Base-by-base conservation (phyloP, 2,797 vertebrate genomes). In the Gadopsis marmoratus region DNA sequence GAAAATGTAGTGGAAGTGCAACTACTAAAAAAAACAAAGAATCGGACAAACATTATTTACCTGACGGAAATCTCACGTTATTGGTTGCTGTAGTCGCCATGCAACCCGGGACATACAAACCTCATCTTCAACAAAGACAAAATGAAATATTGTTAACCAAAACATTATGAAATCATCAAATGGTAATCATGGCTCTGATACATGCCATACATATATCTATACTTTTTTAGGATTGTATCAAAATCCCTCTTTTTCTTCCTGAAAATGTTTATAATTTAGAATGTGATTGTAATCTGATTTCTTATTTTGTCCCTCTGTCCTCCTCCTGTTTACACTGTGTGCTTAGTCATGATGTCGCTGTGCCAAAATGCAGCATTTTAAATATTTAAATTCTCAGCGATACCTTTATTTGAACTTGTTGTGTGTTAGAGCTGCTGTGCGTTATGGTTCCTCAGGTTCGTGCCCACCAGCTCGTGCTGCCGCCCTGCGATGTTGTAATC, bases 401-500 rank as follows among this genome's bases (percentile, higher is more conserved):
- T 17, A 14, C 7, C 0, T 65, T 39, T 26, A 7, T 50, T 48
- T 48, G 16, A 51, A 50, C 8, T 41, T 62, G 50, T 7, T 10
- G 35, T 74, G 65, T 26, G 26, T 26, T 26, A 26, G 26, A 64
- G 19, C 33, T 37, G 23, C 33, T 31, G 2, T 8, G 4, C 51
- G 19, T 53, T 39, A 0, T 63, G 1, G 0, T 53, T 87, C 76
- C 19, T 10, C 84, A 99, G 98, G 97, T 99, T 91, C 97, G 97
- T 78, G 97, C 97, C 90, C 98, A 99, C 89, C 98, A 99, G 92
- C 96, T 99, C 50, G 97, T 99, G 88, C 95, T 99, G 85, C 97
- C 97, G 3, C 98, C 98, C 0, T 98, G 98, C 31, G 97, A 99
- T 55, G 97, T 98, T 16, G 97, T 99, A 58, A 98, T 99, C 93